Percentiles rank a stretch among this genome's conserved stretches.
These are phyloP conservation scores for Silurus aristotelis DNA, from an alignment of 2,797 vertebrate species.

Conservation along the genomic window DNA sequence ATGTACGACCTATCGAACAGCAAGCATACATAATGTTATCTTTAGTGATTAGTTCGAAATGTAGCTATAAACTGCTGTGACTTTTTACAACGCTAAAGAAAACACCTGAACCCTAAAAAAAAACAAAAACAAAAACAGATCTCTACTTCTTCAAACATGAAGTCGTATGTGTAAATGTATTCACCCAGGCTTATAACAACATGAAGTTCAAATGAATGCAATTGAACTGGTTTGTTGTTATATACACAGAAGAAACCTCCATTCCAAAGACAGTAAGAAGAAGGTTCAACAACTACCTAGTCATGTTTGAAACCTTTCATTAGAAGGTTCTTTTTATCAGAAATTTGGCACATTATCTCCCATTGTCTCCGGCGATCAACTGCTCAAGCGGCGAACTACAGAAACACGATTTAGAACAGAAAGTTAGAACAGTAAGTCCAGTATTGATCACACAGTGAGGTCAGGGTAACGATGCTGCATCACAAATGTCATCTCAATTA, in stretches of 20 bases:
- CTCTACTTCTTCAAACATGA: background rate
- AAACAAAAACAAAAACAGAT: background rate
- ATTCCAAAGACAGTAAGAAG: background rate
- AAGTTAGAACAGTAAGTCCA: constrained; percentile 6
- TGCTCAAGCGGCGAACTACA: constrained; percentile 23
- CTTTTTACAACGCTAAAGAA: background rate
- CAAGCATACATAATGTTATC: no score
- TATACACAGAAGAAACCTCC: background rate
- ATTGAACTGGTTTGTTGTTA: constrained; percentile 21
- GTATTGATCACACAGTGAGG: constrained; percentile 60
- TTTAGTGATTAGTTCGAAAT: background rate
- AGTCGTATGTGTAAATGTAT: background rate
- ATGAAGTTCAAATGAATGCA: background rate
- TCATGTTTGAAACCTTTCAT: no score
- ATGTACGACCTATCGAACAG: background rate
- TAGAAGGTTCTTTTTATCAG: background rate
- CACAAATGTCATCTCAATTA: constrained; percentile 62
- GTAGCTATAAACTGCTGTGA: background rate
- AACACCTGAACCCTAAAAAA: background rate
- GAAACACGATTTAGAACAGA: constrained; percentile 9
- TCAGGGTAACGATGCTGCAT: constrained; percentile 57
- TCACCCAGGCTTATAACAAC: background rate
- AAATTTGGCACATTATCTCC: background rate
- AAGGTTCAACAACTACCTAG: background rate
- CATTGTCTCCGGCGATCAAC: background rate